These are phyloP conservation scores for Metallyticus violacea DNA, from an alignment of 2,888 invertebrate species.

Conservation along the genomic window DNA sequence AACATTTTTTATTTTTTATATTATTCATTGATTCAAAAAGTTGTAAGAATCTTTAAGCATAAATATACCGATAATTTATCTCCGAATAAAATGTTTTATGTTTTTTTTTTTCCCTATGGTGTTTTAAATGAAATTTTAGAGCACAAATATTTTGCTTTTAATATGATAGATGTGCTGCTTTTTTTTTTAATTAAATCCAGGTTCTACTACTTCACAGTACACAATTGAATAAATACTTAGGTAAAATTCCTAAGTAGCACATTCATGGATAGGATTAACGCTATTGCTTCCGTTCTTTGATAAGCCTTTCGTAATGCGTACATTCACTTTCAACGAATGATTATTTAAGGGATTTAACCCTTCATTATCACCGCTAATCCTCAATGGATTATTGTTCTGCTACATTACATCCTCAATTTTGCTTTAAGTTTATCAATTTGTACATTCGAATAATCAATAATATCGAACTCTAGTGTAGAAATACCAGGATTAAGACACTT, in stretches of 20 bases:
- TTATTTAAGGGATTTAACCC: not conserved
- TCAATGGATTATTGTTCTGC: not conserved
- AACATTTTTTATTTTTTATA: too few species aligned
- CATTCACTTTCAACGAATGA: not conserved
- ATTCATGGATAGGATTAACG: not conserved
- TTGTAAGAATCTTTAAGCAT: too few species aligned
- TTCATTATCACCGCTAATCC: not conserved
- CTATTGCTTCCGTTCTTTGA: not conserved
- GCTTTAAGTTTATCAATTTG: not conserved
- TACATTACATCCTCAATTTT: not conserved
- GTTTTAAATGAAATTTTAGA: not conserved
- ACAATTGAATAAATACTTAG: not conserved
- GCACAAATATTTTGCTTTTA: not conserved
- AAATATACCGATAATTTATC: too few species aligned
- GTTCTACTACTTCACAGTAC: not conserved
- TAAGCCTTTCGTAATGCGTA: too few species aligned
- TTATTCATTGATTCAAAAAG: too few species aligned
- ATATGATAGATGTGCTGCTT: not conserved
- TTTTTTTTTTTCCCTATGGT: not conserved
- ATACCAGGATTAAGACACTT: too few species aligned
- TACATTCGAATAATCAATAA: not conserved
- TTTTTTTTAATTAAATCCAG: not conserved
- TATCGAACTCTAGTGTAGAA: too few species aligned
- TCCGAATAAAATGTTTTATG: not conserved
- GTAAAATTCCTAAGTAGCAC: not conserved